Percentiles rank a stretch among this genome's conserved stretches.
phyloP scores from a whole-genome alignment of 2,113 vertebrate species.

The Mungos mungo region DNA sequence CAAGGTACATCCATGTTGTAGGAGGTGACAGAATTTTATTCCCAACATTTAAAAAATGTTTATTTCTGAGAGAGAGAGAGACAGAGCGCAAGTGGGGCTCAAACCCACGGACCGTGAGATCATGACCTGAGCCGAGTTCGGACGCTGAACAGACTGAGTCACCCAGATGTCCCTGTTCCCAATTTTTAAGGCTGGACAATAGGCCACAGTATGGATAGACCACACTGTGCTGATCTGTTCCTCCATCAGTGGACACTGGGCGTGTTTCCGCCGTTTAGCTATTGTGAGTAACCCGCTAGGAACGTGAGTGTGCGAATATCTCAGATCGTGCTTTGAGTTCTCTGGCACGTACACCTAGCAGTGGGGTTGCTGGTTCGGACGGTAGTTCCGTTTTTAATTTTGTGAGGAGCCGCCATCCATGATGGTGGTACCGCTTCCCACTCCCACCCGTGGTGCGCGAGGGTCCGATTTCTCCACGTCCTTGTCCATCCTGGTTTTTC shows the following conservation, averaged over 20 bases:
- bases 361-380: too few relatives aligned
- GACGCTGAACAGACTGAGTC: too few relatives aligned
- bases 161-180: background rate
- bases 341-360: background rate
- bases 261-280: too few relatives aligned
- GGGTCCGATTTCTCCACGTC: background rate
- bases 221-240: background rate
- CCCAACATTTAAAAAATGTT: background rate
- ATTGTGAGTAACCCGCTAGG: too few relatives aligned
- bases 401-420: background rate
- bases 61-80: too few relatives aligned
- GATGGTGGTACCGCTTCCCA: background rate
- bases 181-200: background rate
- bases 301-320: fast-evolving
- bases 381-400: background rate
- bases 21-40: background rate
- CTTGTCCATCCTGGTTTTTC: background rate
- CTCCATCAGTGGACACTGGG: background rate
- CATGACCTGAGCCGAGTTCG: too few relatives aligned
- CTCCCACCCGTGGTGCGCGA: background rate
- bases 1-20: too few relatives aligned
- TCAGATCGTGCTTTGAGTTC: background rate
- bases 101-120: too few relatives aligned
- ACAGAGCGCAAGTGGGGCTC: too few relatives aligned
- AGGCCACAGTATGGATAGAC: background rate